phyloP scores from a whole-genome alignment of 2,888 invertebrate genomes.

The Buathra laborator region DNA sequence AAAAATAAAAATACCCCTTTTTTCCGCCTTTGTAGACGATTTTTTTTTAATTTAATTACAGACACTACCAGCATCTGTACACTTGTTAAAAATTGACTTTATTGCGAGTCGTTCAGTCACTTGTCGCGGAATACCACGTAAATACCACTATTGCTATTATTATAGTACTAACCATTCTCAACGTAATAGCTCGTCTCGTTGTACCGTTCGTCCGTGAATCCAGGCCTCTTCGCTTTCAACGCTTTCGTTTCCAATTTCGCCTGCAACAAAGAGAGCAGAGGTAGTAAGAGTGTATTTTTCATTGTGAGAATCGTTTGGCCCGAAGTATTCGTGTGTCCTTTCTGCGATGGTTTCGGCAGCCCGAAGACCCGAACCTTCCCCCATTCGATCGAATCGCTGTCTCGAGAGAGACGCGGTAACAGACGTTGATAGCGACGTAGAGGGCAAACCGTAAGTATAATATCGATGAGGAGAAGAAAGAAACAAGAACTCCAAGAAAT shows the following conservation, averaged over 20 bases:
- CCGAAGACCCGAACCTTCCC: background rate
- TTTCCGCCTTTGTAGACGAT: background rate
- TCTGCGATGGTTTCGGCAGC: background rate
- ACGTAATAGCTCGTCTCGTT: slow-evolving; percentile 98
- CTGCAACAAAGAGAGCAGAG: slow-evolving; percentile 87
- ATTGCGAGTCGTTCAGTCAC: slow-evolving; percentile 16
- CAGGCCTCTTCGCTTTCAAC: slow-evolving; percentile 95
- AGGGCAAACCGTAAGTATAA: background rate
- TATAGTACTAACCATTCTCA: slow-evolving; percentile 93
- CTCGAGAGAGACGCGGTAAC: slow-evolving; percentile 28
- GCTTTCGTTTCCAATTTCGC: slow-evolving; percentile 97
- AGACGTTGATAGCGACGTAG: slow-evolving; percentile 19
- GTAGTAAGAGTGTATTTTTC: slow-evolving; percentile 42
- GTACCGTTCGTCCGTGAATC: slow-evolving; percentile 96
- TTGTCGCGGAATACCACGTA: background rate
- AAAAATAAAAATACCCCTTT: background rate
- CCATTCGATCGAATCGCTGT: slow-evolving; percentile 23
- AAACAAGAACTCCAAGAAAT: background rate
- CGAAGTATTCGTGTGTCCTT: slow-evolving; percentile 1
- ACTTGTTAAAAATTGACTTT: too few relatives aligned
- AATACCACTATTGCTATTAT: background rate
- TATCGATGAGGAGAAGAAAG: background rate
- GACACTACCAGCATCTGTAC: too few relatives aligned
- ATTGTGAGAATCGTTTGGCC: slow-evolving; percentile 1
- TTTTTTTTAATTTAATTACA: background rate